phyloP scores from a whole-genome alignment of 1,140 invertebrate species.

The Heliconius nattereri region DNA sequence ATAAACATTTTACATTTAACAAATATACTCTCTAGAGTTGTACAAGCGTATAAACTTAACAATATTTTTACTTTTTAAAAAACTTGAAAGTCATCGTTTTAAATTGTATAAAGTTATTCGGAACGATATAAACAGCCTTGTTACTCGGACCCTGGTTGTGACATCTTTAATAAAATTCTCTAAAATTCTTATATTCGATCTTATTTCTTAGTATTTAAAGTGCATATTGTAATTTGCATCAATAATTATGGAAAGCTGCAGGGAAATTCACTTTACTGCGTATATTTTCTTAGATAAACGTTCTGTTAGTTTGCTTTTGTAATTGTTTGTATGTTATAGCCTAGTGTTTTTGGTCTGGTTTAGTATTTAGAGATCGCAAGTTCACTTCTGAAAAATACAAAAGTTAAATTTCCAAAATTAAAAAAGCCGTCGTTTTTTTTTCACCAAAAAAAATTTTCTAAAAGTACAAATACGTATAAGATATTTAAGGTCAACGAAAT shows the following conservation, averaged over 20 bases:
- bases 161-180: conserved; percentile 36
- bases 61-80: conserved; percentile 14
- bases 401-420: too few species aligned
- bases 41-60: conserved; percentile 8
- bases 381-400: too few species aligned
- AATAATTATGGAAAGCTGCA: conserved; percentile 25
- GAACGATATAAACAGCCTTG: conserved; percentile 32
- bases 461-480: too few species aligned
- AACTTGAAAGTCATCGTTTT: conserved; percentile 17
- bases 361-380: too few species aligned
- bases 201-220: conserved; percentile 3
- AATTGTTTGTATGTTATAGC: background rate
- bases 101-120: conserved; percentile 27
- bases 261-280: conserved; percentile 23
- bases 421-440: too few species aligned
- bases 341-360: too few species aligned
- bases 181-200: conserved; percentile 14
- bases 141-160: conserved; percentile 36
- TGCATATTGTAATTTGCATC: conserved; percentile 23
- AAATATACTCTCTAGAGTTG: background rate
- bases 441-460: too few species aligned
- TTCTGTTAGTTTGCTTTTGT: conserved; percentile 7
- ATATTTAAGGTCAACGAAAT: too few species aligned
- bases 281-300: conserved; percentile 28
- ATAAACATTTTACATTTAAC: conserved; percentile 14